Conservation (phyloP, 2,797 vertebrate genomes). For the Pelochelys cantorii region DNA sequence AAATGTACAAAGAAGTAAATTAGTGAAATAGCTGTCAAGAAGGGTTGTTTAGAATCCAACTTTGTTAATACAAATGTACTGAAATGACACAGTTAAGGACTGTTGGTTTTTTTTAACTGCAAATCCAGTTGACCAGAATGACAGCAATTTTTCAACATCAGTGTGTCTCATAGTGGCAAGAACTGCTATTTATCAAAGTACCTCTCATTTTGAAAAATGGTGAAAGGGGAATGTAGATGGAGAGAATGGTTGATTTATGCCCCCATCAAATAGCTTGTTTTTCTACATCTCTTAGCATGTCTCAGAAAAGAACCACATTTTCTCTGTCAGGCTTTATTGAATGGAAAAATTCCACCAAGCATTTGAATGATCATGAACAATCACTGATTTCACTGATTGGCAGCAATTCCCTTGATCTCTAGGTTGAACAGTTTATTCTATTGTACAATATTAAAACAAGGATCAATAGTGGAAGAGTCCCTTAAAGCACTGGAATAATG, state of each 20-base stretch:
- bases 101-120: background rate
- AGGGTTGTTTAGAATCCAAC: background rate
- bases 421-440: background rate
- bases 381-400: background rate
- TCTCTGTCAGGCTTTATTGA: background rate
- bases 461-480: background rate
- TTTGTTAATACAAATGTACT: background rate
- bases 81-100: background rate
- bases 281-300: background rate
- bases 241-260: constrained; percentile 40
- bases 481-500: background rate
- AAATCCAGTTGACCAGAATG: background rate
- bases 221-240: background rate
- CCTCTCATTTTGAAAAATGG: constrained; percentile 41
- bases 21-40: background rate
- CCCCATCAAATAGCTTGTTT: background rate
- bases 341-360: background rate
- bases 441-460: background rate
- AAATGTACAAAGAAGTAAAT: background rate
- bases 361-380: background rate
- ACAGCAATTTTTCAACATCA: constrained; percentile 35
- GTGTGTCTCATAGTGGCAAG: background rate
- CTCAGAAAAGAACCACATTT: background rate
- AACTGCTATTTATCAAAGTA: constrained; percentile 33
- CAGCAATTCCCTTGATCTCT: background rate